Conservation (phyloP, 2,113 vertebrate species). For the Brienomyrus brachyistius region DNA sequence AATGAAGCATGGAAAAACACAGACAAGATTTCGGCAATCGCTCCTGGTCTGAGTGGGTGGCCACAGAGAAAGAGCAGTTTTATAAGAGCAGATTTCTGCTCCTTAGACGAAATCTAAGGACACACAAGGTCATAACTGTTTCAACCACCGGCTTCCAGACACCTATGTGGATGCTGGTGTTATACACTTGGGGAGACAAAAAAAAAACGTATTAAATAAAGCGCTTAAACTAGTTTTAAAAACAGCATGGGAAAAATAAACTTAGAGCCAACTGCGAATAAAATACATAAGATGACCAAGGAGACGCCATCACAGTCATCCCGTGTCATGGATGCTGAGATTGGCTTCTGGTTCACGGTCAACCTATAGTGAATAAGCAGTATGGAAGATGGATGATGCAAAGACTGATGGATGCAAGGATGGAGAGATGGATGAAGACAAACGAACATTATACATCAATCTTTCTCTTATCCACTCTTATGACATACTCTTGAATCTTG, state of each 20-base stretch:
- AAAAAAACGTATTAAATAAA: neutral
- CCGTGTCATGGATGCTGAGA: neutral
- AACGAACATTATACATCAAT: neutral
- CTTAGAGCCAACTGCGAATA: neutral
- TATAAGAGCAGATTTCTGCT: neutral
- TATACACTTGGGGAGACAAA: neutral
- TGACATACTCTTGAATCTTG: neutral
- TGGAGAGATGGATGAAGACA: neutral
- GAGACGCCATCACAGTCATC: neutral
- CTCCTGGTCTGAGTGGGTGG: neutral
- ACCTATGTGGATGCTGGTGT: neutral
- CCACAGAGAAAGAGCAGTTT: neutral
- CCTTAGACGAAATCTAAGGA: neutral
- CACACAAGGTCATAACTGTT: neutral
- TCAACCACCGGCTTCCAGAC: neutral
- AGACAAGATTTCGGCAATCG: neutral
- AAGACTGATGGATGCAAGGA: neutral
- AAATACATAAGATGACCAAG: neutral
- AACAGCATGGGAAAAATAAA: neutral
- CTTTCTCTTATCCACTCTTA: neutral
- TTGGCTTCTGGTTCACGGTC: neutral
- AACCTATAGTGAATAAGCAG: neutral
- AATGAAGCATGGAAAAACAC: neutral
- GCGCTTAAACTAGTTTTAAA: neutral
- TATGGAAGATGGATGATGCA: neutral